Conservation (phyloP, 2,797 vertebrate species). For the Peromyscus aztecus region DNA sequence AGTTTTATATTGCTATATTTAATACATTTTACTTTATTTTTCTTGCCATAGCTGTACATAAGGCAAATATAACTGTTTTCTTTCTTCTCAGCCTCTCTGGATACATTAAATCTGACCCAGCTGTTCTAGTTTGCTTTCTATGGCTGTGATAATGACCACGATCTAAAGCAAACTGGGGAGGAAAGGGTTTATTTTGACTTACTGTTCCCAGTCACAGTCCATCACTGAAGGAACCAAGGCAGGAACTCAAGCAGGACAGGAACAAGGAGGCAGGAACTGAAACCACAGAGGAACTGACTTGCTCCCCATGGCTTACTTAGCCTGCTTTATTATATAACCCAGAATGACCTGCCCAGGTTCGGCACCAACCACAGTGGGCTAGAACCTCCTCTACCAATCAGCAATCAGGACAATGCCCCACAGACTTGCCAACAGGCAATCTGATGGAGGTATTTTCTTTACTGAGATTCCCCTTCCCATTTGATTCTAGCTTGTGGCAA, state of each 20-base stretch:
- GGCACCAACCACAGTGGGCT: not conserved
- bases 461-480: not conserved
- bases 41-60: not conserved
- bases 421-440: too few species aligned
- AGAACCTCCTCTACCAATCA: not conserved
- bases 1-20: not conserved
- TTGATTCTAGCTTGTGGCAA: not conserved
- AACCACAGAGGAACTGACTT: not conserved
- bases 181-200: not conserved
- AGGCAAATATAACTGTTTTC: constrained; percentile 13
- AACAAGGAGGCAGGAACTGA: not conserved
- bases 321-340: not conserved
- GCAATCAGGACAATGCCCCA: not conserved
- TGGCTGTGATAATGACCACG: too few species aligned
- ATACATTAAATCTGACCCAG: not conserved
- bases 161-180: not conserved
- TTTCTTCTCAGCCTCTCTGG: not conserved
- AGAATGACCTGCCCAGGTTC: not conserved
- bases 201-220: not conserved
- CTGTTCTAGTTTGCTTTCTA: not conserved
- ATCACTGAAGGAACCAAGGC: not conserved
- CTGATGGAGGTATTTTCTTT: not conserved
- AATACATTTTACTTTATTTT: constrained; percentile 17
- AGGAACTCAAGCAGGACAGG: not conserved
- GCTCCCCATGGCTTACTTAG: not conserved